Conservation (phyloP, 2,888 invertebrate species). For the Galerucella pusilla region DNA sequence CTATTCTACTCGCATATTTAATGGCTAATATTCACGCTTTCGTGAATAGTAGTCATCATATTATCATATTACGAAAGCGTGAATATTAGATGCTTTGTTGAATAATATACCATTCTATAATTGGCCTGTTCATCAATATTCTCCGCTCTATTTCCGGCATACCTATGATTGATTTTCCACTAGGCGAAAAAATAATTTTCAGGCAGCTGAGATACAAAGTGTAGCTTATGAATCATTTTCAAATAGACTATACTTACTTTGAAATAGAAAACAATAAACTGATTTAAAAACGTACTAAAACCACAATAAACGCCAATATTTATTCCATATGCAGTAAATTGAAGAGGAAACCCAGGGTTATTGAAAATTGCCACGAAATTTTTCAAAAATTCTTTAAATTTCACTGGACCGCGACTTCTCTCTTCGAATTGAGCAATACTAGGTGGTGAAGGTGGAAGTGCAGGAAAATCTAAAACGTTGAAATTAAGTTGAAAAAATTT, state of each 20-base stretch:
- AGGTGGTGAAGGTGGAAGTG: constrained; percentile 69
- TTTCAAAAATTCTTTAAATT: constrained; percentile 66
- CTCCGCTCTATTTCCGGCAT: too few species aligned
- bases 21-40: too few species aligned
- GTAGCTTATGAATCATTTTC: background rate
- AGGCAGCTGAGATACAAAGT: background rate
- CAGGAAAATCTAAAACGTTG: constrained; percentile 67
- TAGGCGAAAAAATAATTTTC: too few species aligned
- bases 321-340: constrained; percentile 87
- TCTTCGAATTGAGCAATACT: constrained; percentile 67
- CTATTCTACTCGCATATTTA: too few species aligned
- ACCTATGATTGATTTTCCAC: too few species aligned
- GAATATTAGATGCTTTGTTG: too few species aligned
- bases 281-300: constrained; percentile 91
- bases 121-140: too few species aligned
- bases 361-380: constrained; percentile 79
- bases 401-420: constrained; percentile 33
- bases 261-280: constrained; percentile 84
- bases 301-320: constrained; percentile 98
- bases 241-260: constrained; percentile 67
- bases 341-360: constrained; percentile 79
- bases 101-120: too few species aligned
- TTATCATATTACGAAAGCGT: too few species aligned
- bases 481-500: background rate
- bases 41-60: too few species aligned